A percentile compares a stretch with the other conserved stretches of the same genome.
Evolutionary conservation across 1,140 invertebrate species (phyloP).

Genomic region (Bombus superbus): DNA sequence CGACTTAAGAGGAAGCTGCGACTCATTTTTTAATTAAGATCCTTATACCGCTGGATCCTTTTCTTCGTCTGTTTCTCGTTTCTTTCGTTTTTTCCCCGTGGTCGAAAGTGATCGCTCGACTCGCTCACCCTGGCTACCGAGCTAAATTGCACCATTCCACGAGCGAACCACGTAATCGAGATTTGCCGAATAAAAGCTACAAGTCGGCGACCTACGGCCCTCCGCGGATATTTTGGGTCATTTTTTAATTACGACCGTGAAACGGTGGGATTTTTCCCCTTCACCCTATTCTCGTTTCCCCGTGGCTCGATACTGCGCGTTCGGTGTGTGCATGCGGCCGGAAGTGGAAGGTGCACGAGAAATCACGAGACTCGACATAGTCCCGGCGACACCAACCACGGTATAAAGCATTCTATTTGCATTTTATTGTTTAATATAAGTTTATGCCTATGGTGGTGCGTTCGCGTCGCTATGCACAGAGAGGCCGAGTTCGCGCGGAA

Average conservation of each 20-base stretch:
- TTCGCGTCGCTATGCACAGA: conserved; percentile 2
- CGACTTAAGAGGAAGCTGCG: conserved; percentile 55
- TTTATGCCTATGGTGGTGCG: conserved; percentile 67
- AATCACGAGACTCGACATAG: conserved; percentile 35
- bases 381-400: conserved; percentile 28
- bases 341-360: not conserved
- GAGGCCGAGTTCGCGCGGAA: not conserved
- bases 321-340: not conserved
- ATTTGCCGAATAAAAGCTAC: conserved; percentile 26
- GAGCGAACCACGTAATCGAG: conserved; percentile 7
- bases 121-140: not conserved
- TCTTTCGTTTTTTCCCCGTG: not conserved
- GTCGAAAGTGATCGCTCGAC: not conserved
- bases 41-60: conserved; percentile 39
- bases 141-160: not conserved
- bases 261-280: not conserved
- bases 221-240: conserved; percentile 33
- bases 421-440: conserved; percentile 80
- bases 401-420: conserved; percentile 75
- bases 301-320: not conserved
- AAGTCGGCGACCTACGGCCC: conserved; percentile 9
- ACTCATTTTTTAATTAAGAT: conserved; percentile 72
- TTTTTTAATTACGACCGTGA: conserved; percentile 39
- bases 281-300: not conserved
- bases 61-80: conserved; percentile 14